Evolutionary conservation across 2,888 invertebrate species (phyloP).

Genomic region (Drosophila diplacantha): DNA sequence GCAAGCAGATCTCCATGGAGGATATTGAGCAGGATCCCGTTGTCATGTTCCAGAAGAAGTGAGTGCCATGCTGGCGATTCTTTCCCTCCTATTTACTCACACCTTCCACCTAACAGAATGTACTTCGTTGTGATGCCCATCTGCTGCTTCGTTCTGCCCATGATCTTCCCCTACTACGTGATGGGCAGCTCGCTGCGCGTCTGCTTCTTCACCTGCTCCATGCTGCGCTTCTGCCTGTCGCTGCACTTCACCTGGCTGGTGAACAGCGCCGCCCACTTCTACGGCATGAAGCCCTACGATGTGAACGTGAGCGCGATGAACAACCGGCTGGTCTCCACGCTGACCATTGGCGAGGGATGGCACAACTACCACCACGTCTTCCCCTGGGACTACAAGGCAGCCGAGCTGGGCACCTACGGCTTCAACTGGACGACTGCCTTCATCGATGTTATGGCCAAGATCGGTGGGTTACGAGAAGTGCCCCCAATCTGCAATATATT

Average conservation of each 20-base stretch:
- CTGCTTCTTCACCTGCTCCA: constrained; percentile 86
- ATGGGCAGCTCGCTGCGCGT: constrained; percentile 87
- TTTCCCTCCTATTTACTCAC: neutral
- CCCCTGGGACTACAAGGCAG: constrained; percentile 89
- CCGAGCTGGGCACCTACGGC: constrained; percentile 84
- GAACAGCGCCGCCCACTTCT: constrained; percentile 95
- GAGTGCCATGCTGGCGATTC: constrained; percentile 62
- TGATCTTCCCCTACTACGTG: constrained; percentile 85
- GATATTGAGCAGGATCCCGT: constrained; percentile 91
- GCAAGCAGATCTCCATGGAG: constrained; percentile 90
- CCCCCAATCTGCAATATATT: accelerated
- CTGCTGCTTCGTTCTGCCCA: constrained; percentile 88
- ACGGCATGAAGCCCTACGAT: constrained; percentile 94
- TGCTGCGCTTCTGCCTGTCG: constrained; percentile 86
- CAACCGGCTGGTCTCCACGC: constrained; percentile 82
- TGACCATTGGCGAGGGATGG: constrained; percentile 89
- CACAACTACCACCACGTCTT: constrained; percentile 94
- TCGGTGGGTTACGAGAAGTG: constrained; percentile 79
- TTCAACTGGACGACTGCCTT: constrained; percentile 82
- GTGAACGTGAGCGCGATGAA: constrained; percentile 85
- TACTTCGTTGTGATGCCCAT: constrained; percentile 88
- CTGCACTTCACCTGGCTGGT: constrained; percentile 95
- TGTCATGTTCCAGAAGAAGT: constrained; percentile 92
- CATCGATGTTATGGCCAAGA: constrained; percentile 83
- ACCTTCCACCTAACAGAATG: constrained; percentile 54